Conservation (phyloP, 1,140 invertebrate species). For the Anadara kagoshimensis region DNA sequence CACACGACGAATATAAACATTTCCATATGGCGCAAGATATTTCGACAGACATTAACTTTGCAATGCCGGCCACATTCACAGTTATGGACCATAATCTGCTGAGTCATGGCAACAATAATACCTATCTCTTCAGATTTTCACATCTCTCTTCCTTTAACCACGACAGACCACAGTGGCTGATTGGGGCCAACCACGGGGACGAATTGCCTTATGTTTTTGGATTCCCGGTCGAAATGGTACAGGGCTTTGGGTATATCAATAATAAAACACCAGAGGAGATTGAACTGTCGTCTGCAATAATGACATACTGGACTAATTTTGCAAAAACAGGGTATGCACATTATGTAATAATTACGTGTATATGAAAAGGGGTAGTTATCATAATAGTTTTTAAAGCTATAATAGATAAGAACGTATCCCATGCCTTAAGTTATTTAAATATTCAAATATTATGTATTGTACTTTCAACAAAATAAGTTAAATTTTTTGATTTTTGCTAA, state of each 20-base stretch:
- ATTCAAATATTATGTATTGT: no score
- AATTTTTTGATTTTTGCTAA: no score
- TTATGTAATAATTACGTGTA: not conserved
- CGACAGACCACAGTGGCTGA: slow-evolving; percentile 4
- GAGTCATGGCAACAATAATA: not conserved
- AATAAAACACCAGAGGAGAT: slow-evolving; percentile 80
- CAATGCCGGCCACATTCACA: slow-evolving; percentile 15
- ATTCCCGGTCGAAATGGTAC: slow-evolving; percentile 23
- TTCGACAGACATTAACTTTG: slow-evolving; percentile 32
- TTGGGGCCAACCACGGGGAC: slow-evolving; percentile 30
- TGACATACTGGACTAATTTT: slow-evolving; percentile 95
- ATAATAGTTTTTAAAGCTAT: no score
- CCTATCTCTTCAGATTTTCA: slow-evolving; percentile 41
- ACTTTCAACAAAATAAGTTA: no score
- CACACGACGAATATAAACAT: slow-evolving; percentile 5
- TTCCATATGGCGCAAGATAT: slow-evolving; percentile 12
- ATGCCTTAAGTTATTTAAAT: no score
- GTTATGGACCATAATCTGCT: slow-evolving; percentile 18
- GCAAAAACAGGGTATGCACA: slow-evolving; percentile 90
- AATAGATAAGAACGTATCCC: no score
- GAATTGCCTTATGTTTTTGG: slow-evolving; percentile 48
- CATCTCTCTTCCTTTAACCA: slow-evolving; percentile 30
- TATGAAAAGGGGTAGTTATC: no score
- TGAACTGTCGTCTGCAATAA: slow-evolving; percentile 89
- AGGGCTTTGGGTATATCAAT: slow-evolving; percentile 1